Evolutionary conservation across 1,140 invertebrate species (phyloP).

Genomic region (Drosophila teissieri): DNA sequence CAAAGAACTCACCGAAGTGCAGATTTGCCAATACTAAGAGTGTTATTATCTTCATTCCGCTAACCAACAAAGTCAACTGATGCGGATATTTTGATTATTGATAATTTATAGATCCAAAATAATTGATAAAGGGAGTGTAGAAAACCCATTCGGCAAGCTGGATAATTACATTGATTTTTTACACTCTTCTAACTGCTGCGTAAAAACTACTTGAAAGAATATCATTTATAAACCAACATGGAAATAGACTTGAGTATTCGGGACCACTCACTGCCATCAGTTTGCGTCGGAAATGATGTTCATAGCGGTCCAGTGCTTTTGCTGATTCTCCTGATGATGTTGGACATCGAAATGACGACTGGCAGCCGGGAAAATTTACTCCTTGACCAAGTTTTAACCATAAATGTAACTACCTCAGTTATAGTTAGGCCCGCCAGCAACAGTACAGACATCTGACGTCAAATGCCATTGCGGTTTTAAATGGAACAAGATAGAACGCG

Average conservation of each 20-base stretch:
- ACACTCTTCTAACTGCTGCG: no score
- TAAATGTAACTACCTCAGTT: slow-evolving; percentile 30
- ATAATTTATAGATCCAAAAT: neutral
- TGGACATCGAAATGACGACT: slow-evolving; percentile 39
- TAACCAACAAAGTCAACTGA: neutral
- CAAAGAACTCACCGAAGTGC: neutral
- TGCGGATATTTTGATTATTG: no score
- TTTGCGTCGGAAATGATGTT: slow-evolving; percentile 75
- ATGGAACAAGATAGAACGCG: slow-evolving; percentile 13
- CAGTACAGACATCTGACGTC: slow-evolving; percentile 41
- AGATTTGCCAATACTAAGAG: neutral
- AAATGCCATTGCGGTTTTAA: slow-evolving; percentile 20
- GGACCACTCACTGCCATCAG: slow-evolving; percentile 46
- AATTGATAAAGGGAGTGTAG: neutral
- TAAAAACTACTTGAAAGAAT: no score
- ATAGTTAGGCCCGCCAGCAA: slow-evolving; percentile 40
- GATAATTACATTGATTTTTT: neutral
- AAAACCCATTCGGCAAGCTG: neutral
- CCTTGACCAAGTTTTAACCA: slow-evolving; percentile 2
- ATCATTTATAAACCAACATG: neutral
- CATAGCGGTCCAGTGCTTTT: slow-evolving; percentile 54
- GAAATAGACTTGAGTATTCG: slow-evolving; percentile 21
- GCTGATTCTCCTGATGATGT: slow-evolving; percentile 26
- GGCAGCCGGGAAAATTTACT: slow-evolving; percentile 29
- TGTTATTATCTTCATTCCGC: neutral